Conservation (phyloP, 2,113 vertebrate genomes). For the human region DNA sequence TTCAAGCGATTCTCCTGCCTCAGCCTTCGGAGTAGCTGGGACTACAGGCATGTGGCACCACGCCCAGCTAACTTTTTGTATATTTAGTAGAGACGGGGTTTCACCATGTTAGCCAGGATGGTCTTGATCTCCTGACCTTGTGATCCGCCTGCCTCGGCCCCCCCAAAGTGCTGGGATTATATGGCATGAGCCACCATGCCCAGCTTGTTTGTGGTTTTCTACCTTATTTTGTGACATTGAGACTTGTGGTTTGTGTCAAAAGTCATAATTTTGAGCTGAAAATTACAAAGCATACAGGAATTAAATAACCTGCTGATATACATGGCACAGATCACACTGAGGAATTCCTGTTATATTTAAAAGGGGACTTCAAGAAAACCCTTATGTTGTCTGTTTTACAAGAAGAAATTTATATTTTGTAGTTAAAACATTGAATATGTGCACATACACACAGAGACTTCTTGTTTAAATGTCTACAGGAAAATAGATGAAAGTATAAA, state of each 20-base stretch:
- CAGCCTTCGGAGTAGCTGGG: too few species aligned
- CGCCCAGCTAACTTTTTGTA: too few species aligned
- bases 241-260: not conserved
- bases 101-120: too few species aligned
- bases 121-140: too few species aligned
- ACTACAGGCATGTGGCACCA: too few species aligned
- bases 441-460: not conserved
- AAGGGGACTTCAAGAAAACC: not conserved
- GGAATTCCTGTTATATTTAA: not conserved
- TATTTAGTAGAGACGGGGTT: too few species aligned
- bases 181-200: too few species aligned
- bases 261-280: conserved; percentile 9
- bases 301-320: not conserved
- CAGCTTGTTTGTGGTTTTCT: not conserved
- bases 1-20: too few species aligned
- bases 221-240: not conserved
- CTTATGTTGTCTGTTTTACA: not conserved
- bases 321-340: not conserved
- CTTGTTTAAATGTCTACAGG: not conserved
- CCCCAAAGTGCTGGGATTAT: too few species aligned
- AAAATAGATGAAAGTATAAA: not conserved
- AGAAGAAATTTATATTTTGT: conserved; percentile 12
- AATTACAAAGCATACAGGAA: not conserved
- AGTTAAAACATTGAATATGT: not conserved
- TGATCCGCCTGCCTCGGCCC: too few species aligned